A percentile compares a stretch with the other conserved stretches of the same genome.
Conservation (phyloP, 2,888 invertebrate species). For the Acholoe squamosa region DNA sequence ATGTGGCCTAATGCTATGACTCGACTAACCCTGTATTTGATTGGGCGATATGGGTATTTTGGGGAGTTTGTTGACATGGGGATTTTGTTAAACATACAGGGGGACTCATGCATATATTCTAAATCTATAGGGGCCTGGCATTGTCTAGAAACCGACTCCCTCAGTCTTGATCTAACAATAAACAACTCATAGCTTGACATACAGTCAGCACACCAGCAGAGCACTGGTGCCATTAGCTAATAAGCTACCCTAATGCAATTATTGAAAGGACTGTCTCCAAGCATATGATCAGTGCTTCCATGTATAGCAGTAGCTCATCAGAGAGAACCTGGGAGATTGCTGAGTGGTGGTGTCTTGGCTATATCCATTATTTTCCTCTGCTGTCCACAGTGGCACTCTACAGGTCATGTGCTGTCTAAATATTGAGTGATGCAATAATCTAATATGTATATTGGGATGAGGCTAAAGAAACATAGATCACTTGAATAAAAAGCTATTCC, state of each 20-base stretch:
- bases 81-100: too few relatives aligned
- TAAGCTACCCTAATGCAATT: constrained; percentile 30
- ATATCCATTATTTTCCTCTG: neutral
- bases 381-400: neutral
- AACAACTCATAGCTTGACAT: neutral
- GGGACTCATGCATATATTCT: too few relatives aligned
- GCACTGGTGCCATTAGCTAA: neutral
- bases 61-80: too few relatives aligned
- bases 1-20: too few relatives aligned
- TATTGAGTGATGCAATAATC: constrained; percentile 8
- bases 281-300: neutral
- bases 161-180: too few relatives aligned
- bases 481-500: too few relatives aligned
- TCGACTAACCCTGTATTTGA: too few relatives aligned
- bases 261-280: neutral
- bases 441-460: neutral
- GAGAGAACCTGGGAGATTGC: neutral
- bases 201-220: neutral
- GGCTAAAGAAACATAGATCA: neutral
- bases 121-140: too few relatives aligned
- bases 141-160: too few relatives aligned
- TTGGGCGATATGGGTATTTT: too few relatives aligned
- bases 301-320: neutral
- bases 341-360: neutral
- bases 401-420: neutral